Conservation (phyloP, 2,797 vertebrate genomes). For the Aselliscus stoliczkanus region DNA sequence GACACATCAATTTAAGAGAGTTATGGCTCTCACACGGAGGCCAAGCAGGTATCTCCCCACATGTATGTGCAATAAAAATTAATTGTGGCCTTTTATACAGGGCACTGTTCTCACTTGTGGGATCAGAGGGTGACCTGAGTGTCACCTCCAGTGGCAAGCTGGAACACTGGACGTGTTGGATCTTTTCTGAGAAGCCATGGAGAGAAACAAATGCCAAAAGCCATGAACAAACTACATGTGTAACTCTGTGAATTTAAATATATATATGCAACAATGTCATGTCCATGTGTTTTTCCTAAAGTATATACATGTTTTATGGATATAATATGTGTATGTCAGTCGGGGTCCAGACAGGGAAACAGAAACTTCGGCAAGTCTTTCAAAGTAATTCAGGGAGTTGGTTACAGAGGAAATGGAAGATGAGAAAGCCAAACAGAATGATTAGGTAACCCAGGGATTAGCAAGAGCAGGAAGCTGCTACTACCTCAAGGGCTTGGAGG, state of each 20-base stretch:
- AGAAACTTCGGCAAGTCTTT: conserved; percentile 47
- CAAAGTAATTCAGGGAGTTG: conserved; percentile 36
- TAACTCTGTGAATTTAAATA: conserved; percentile 22
- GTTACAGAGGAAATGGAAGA: background rate
- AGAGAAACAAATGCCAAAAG: conserved; percentile 20
- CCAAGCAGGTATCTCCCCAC: conserved; percentile 84
- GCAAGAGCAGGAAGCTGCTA: background rate
- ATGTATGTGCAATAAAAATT: conserved; percentile 85
- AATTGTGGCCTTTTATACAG: conserved; percentile 81
- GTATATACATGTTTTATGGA: background rate
- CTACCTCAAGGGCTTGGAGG: background rate
- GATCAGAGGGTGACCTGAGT: conserved; percentile 34
- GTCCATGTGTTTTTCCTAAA: background rate
- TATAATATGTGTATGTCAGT: background rate
- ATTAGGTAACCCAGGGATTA: background rate
- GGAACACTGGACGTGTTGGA: background rate
- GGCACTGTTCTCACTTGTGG: conserved; percentile 55
- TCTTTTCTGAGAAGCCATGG: conserved; percentile 3
- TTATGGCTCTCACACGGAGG: conserved; percentile 82
- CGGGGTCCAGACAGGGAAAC: conserved; percentile 11
- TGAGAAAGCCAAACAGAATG: background rate
- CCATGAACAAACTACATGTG: background rate
- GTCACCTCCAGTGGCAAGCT: conserved; percentile 43
- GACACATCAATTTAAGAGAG: conserved; percentile 87
- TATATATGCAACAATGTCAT: background rate